Conservation (phyloP, 2,113 vertebrate species). For the Benitochromis conjunctus region DNA sequence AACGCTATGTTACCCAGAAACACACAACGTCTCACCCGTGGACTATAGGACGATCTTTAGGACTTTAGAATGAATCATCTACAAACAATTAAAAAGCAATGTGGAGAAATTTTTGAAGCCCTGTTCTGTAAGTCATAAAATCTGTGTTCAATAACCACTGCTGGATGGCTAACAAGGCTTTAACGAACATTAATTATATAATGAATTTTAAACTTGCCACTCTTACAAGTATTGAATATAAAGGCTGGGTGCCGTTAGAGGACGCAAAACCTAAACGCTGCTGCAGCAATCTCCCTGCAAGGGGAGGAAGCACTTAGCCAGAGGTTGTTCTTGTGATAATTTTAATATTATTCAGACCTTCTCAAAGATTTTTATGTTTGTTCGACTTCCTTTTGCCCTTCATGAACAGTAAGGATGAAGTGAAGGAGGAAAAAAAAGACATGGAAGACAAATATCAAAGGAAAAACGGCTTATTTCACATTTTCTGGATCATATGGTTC, state of each 20-base stretch:
- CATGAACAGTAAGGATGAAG: neutral
- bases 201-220: neutral
- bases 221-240: neutral
- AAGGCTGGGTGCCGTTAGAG: neutral
- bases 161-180: neutral
- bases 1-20: neutral
- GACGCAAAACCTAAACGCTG: neutral
- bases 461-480: constrained; percentile 3
- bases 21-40: neutral
- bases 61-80: neutral
- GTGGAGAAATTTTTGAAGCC: neutral
- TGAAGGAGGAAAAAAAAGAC: neutral
- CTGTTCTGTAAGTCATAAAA: neutral
- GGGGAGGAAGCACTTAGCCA: neutral
- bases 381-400: constrained; percentile 3
- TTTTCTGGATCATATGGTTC: neutral
- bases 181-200: neutral
- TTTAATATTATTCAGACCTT: neutral
- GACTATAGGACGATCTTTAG: neutral
- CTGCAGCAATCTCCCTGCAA: neutral
- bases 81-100: neutral
- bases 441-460: neutral
- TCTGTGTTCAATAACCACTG: neutral
- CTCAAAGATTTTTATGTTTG: neutral
- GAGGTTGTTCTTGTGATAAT: neutral